Base-by-base conservation (phyloP, 53 echinoderm and acorn worm species). In the Echinarachnius parma region DNA sequence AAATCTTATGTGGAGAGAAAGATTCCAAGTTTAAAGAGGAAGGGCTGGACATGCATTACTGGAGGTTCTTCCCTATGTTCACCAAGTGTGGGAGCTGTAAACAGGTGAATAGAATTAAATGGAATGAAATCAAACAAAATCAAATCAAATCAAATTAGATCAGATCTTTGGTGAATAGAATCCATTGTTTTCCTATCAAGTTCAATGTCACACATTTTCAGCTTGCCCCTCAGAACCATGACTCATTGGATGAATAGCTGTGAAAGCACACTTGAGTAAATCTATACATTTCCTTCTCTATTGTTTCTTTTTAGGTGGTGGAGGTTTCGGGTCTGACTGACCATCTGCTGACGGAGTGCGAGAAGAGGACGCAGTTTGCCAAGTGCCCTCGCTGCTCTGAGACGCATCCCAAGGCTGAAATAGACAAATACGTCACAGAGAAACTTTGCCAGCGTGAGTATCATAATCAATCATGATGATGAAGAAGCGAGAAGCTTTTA, bases 361-460 rank as follows among this genome's bases (percentile, higher is more conserved):
- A 94, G 21, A 84, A 84, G 28, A 66, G 82, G 31, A 71, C 75
- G 13, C 78, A 87, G 27, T 87, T 81, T 81, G 87, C 81, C 47
- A 86, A 94, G 50, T 94, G 95, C 69, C 90, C 90, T 46, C 77
- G 95, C 25, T 94, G 95, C 42, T 75, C 83, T 0, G 95, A 94
- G 48, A 84, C 95, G 14, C 84, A 83, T 39, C 81, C 77, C 44
- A 94, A 87, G 66, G 66, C 66, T 0, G 87, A 90, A 18, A 49
- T 94, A 21, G 95, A 90, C 67, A 31, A 67, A 75, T 87, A 94
- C 46, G 83, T 90, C n/a, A 64, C 65, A 2, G 95, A 94, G 31
- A 94, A 94, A 55, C 77, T 81, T 45, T 94, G 95, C 65, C 80
- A 87, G 48, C 81, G 95, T 94, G 82, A 90, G 89, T 86, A n/a